Evolutionary conservation across 2,113 vertebrate genomes (phyloP).

Genomic region (Symphodus melops): DNA sequence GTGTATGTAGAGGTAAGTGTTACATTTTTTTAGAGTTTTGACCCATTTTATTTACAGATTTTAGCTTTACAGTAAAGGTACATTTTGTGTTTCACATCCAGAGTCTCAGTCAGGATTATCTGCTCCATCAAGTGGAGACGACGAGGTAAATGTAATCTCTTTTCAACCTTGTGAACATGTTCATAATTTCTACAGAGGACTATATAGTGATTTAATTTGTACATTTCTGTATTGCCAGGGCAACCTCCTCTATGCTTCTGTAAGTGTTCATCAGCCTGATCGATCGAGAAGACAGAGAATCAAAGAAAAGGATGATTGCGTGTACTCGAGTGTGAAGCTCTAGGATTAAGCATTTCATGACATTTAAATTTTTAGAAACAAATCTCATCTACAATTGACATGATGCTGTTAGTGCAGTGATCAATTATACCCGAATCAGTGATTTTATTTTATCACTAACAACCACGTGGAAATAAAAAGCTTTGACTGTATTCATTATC

Average conservation of each 20-base stretch:
- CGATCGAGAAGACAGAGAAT: slow-evolving; percentile 9
- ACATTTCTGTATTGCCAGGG: neutral
- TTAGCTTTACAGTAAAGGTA: neutral
- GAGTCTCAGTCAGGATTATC: neutral
- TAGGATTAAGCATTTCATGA: neutral
- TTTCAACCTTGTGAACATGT: no score
- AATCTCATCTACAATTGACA: no score
- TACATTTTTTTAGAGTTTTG: neutral
- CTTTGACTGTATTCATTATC: no score
- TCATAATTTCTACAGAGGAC: no score
- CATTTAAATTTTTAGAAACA: no score
- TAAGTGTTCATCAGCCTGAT: neutral
- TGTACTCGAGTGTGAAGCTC: slow-evolving; percentile 26
- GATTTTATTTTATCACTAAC: no score
- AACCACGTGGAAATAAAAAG: no score
- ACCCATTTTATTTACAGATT: no score
- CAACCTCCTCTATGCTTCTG: slow-evolving; percentile 17
- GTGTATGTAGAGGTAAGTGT: slow-evolving; percentile 9
- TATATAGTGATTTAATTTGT: no score
- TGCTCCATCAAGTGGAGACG: neutral
- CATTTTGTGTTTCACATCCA: neutral
- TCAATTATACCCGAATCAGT: no score
- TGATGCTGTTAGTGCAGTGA: neutral
- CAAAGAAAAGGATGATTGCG: neutral
- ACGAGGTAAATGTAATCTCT: neutral